These are phyloP conservation scores for Eriosoma lanigerum DNA, from an alignment of 1,140 invertebrate species.

Conservation along the genomic window DNA sequence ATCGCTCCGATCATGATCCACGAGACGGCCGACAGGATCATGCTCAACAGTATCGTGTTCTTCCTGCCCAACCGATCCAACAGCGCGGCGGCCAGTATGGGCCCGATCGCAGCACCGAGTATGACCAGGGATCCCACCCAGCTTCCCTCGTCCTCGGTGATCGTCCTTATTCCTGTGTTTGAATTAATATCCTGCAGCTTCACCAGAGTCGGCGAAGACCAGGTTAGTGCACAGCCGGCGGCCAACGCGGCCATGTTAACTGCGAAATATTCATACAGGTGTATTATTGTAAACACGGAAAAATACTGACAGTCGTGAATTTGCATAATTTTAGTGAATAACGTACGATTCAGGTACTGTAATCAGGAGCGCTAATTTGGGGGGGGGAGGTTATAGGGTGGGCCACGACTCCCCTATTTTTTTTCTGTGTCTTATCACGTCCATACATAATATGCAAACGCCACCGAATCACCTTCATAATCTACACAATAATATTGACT, in stretches of 20 bases:
- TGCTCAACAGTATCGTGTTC: conserved; percentile 52
- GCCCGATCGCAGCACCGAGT: conserved; percentile 54
- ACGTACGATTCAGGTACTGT: too few species aligned
- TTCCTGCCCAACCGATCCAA: conserved; percentile 76
- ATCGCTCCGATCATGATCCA: conserved; percentile 61
- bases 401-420: too few species aligned
- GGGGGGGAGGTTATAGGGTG: too few species aligned
- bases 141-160: conserved; percentile 47
- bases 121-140: conserved; percentile 55
- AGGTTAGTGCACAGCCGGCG: conserved; percentile 69
- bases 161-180: not conserved
- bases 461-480: too few species aligned
- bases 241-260: conserved; percentile 69
- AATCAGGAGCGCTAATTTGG: too few species aligned
- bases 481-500: too few species aligned
- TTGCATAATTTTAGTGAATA: too few species aligned
- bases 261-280: conserved; percentile 59
- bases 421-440: too few species aligned
- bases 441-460: too few species aligned
- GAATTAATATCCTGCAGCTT: conserved; percentile 61
- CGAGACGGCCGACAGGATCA: conserved; percentile 53
- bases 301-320: too few species aligned
- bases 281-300: too few species aligned
- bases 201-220: conserved; percentile 72
- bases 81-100: conserved; percentile 59